phyloP scores from a whole-genome alignment of 2,113 vertebrate species.

The Haemorhous mexicanus region DNA sequence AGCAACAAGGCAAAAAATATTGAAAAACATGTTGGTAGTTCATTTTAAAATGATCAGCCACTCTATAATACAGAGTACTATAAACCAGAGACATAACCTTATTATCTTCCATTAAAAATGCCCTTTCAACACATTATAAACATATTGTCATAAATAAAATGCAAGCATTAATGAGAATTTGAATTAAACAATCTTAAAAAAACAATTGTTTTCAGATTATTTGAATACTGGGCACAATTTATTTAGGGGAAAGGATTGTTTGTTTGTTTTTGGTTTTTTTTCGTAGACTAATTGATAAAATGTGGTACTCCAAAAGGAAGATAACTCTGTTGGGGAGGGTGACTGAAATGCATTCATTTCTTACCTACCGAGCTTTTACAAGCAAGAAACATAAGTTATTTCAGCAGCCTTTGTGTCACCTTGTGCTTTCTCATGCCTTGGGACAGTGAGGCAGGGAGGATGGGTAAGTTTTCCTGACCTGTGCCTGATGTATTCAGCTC shows the following conservation, averaged over 20 bases:
- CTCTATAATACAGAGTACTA: background rate
- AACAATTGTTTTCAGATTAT: background rate
- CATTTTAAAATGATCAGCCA: background rate
- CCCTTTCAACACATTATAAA: fast-evolving
- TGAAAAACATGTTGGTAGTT: background rate
- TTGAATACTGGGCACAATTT: background rate
- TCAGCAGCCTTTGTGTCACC: background rate
- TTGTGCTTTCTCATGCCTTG: background rate
- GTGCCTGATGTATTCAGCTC: background rate
- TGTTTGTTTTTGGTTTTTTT: background rate
- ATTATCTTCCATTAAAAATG: background rate
- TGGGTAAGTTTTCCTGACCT: background rate
- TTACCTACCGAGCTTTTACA: background rate
- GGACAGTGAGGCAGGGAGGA: background rate
- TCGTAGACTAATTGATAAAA: background rate
- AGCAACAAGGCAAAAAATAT: background rate
- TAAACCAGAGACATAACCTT: background rate
- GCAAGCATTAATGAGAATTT: background rate
- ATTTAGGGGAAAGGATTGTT: background rate
- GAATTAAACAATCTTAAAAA: background rate
- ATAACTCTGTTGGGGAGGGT: background rate
- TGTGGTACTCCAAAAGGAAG: background rate
- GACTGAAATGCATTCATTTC: background rate
- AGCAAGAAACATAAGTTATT: background rate
- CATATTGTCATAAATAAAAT: background rate